Evolutionary conservation across 2,888 invertebrate genomes (phyloP).

Genomic region (Actias luna): DNA sequence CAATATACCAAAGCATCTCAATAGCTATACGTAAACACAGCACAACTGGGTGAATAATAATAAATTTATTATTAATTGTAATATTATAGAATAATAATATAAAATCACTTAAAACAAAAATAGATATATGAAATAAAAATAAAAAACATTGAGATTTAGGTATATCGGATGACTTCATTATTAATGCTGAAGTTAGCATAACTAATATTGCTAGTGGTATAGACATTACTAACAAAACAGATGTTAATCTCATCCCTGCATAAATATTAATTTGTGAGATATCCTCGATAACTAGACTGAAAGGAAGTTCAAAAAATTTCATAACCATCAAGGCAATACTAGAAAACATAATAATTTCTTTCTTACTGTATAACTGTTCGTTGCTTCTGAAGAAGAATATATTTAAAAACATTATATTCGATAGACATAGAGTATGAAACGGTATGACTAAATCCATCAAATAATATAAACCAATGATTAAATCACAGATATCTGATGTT

Average conservation of each 20-base stretch:
- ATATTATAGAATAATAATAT: slow-evolving; percentile 31
- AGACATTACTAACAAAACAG: slow-evolving; percentile 31
- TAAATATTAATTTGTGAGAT: neutral
- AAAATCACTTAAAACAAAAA: slow-evolving; percentile 30
- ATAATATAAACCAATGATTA: slow-evolving; percentile 15
- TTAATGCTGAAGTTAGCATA: slow-evolving; percentile 23
- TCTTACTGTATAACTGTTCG: slow-evolving; percentile 29
- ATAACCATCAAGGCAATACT: slow-evolving; percentile 24
- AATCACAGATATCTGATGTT: neutral
- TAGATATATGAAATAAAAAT: slow-evolving; percentile 24
- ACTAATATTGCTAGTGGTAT: slow-evolving; percentile 25
- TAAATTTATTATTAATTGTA: slow-evolving; percentile 1
- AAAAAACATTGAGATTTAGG: slow-evolving; percentile 26
- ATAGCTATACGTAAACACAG: slow-evolving; percentile 23
- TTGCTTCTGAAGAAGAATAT: slow-evolving; percentile 31
- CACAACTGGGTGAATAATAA: slow-evolving; percentile 19
- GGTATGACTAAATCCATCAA: slow-evolving; percentile 27
- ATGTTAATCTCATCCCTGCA: slow-evolving; percentile 27
- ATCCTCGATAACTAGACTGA: slow-evolving; percentile 6
- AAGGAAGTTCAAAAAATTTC: slow-evolving; percentile 23
- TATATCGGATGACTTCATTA: slow-evolving; percentile 20
- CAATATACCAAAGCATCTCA: slow-evolving; percentile 30
- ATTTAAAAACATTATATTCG: slow-evolving; percentile 33
- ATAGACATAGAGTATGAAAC: slow-evolving; percentile 25
- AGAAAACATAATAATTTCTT: slow-evolving; percentile 26